Percentiles rank a stretch among this genome's conserved stretches.
phyloP scores from a whole-genome alignment of 2,888 invertebrate species.

The Ophion obscuratus region DNA sequence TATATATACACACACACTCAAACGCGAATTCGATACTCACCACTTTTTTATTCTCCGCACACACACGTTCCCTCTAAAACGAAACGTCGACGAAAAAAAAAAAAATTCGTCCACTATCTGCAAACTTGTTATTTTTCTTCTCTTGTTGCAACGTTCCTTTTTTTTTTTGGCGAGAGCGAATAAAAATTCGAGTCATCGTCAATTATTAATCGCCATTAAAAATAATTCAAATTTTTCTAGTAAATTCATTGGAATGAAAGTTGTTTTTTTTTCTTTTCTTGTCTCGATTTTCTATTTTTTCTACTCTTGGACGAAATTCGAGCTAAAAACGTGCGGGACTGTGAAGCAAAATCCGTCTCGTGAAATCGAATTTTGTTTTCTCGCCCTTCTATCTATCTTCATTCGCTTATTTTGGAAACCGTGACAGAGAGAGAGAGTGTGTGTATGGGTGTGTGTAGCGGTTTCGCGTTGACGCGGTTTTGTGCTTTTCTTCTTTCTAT shows the following conservation, averaged over 20 bases:
- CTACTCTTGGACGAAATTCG: slow-evolving; percentile 22
- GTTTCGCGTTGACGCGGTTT: slow-evolving; percentile 47
- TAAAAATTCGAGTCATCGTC: neutral
- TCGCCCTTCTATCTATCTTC: neutral
- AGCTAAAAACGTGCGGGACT: slow-evolving; percentile 9
- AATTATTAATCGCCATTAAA: neutral
- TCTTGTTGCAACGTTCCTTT: neutral
- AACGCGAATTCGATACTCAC: slow-evolving; percentile 19
- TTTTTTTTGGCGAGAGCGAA: neutral
- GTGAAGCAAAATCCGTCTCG: neutral
- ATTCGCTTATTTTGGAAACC: slow-evolving; percentile 2
- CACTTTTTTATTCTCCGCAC: slow-evolving; percentile 11
- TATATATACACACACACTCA: neutral
- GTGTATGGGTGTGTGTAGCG: neutral
- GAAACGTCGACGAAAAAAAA: neutral
- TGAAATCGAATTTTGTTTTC: neutral
- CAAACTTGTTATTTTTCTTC: neutral
- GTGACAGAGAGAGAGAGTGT: neutral
- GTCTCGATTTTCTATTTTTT: neutral
- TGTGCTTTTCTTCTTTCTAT: slow-evolving; percentile 3
- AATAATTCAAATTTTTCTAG: neutral
- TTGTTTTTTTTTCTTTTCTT: neutral
- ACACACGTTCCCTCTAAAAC: neutral
- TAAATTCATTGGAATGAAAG: neutral
- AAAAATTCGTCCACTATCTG: slow-evolving; percentile 14